Percentiles rank a stretch among this genome's conserved stretches.
These are phyloP conservation scores for Tympanoctomys barrerae DNA, from an alignment of 2,797 vertebrate genomes.

Conservation along the genomic window DNA sequence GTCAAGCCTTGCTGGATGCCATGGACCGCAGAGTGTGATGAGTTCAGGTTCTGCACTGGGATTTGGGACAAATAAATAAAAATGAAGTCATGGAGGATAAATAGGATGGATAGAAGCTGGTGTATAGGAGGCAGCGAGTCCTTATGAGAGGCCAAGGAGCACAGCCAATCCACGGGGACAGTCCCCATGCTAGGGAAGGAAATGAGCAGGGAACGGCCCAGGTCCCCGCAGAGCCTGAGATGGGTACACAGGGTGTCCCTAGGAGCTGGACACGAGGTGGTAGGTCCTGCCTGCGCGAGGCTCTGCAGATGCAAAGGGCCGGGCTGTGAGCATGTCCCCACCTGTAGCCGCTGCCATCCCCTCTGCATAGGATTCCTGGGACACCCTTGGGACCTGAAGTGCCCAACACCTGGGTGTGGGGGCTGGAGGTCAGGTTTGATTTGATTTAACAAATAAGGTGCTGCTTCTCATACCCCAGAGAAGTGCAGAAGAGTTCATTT, in stretches of 20 bases:
- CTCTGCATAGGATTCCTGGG: background rate
- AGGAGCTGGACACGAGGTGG: background rate
- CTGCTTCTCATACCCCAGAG: background rate
- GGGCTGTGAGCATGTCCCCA: background rate
- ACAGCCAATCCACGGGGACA: fast-evolving
- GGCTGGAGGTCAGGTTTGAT: background rate
- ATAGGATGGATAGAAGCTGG: background rate
- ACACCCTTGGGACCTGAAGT: background rate
- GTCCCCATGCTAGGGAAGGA: background rate
- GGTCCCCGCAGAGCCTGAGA: background rate
- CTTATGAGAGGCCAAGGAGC: background rate
- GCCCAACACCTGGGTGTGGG: background rate
- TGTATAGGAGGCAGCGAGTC: background rate
- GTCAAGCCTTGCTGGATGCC: background rate
- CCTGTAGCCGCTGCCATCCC: too few species aligned
- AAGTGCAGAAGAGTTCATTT: background rate
- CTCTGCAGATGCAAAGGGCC: background rate
- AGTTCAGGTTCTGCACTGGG: background rate
- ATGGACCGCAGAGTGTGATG: fast-evolving
- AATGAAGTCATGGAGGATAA: background rate
- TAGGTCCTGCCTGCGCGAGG: background rate
- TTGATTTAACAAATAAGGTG: background rate
- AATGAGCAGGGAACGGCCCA: background rate
- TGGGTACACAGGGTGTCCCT: background rate
- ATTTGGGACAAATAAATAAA: background rate